Conservation (phyloP, 2,113 vertebrate species). For the Orthonyx spaldingii region DNA sequence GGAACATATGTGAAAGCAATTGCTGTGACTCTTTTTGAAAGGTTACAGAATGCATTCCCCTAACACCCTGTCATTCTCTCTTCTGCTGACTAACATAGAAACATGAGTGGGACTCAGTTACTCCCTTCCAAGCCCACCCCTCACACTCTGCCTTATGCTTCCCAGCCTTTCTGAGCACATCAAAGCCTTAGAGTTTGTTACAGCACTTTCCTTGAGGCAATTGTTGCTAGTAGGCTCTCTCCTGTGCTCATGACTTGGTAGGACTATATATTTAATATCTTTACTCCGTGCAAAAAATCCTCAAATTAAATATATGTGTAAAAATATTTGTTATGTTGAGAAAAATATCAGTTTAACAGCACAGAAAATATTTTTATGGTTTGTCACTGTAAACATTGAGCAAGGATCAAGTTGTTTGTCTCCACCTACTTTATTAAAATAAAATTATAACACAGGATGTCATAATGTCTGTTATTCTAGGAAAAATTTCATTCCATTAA, state of each 20-base stretch:
- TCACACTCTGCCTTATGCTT: neutral
- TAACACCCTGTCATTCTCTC: neutral
- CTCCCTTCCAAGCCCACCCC: neutral
- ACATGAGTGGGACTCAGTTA: neutral
- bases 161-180: neutral
- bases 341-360: neutral
- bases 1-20: slow-evolving; percentile 14
- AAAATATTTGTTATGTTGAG: neutral
- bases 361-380: neutral
- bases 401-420: neutral
- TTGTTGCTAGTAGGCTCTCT: neutral
- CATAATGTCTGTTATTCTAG: neutral
- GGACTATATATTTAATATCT: neutral
- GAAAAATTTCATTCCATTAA: neutral
- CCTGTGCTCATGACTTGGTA: neutral
- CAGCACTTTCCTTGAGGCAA: neutral
- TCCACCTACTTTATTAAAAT: neutral
- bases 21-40: slow-evolving; percentile 33
- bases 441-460: neutral
- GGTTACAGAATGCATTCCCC: neutral
- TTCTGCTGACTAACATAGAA: slow-evolving; percentile 12
- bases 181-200: neutral
- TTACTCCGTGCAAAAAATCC: neutral
- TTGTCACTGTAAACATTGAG: neutral
- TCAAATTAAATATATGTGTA: neutral